These are phyloP conservation scores for Atherinomorus stipes DNA, from an alignment of 2,113 vertebrate species.

Conservation along the genomic window DNA sequence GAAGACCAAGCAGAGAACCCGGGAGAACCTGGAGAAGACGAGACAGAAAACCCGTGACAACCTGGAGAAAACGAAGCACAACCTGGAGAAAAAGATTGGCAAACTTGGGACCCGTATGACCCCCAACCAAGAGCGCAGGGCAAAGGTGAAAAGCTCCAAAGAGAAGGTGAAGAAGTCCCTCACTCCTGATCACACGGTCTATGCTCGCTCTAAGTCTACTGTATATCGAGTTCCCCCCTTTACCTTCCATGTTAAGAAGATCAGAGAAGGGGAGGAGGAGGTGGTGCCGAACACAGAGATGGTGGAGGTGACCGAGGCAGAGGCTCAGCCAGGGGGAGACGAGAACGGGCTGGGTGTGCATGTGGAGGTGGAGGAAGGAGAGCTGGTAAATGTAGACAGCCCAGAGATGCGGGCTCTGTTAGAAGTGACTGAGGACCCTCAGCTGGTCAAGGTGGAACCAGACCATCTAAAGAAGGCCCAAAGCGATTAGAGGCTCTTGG, in stretches of 20 bases:
- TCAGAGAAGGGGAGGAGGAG: slow-evolving; percentile 91
- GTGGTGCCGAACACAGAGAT: slow-evolving; percentile 89
- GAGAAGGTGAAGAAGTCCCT: slow-evolving; percentile 96
- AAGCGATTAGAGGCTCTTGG: slow-evolving; percentile 69
- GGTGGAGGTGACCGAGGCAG: slow-evolving; percentile 86
- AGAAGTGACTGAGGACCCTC: slow-evolving; percentile 91
- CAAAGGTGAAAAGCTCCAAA: slow-evolving; percentile 92
- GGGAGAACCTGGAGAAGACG: slow-evolving; percentile 96
- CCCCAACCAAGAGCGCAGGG: slow-evolving; percentile 89
- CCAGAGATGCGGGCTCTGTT: slow-evolving; percentile 88
- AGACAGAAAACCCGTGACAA: slow-evolving; percentile 93
- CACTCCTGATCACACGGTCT: slow-evolving; percentile 89
- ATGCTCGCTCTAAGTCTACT: slow-evolving; percentile 90
- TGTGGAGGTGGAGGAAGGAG: slow-evolving; percentile 83
- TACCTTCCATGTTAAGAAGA: slow-evolving; percentile 98
- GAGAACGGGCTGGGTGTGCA: slow-evolving; percentile 74
- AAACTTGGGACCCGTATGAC: slow-evolving; percentile 95
- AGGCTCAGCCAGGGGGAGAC: slow-evolving; percentile 86
- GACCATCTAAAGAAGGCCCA: slow-evolving; percentile 85
- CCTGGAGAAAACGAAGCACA: slow-evolving; percentile 95
- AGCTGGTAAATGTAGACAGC: slow-evolving; percentile 90
- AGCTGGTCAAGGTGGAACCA: slow-evolving; percentile 88
- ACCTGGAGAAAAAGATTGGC: slow-evolving; percentile 93
- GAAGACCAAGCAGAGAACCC: slow-evolving; percentile 93
- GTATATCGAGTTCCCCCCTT: slow-evolving; percentile 98